Percentiles rank a stretch among this genome's conserved stretches.
phyloP scores from a whole-genome alignment of 2,113 vertebrate genomes.

The Pantherophis guttatus region DNA sequence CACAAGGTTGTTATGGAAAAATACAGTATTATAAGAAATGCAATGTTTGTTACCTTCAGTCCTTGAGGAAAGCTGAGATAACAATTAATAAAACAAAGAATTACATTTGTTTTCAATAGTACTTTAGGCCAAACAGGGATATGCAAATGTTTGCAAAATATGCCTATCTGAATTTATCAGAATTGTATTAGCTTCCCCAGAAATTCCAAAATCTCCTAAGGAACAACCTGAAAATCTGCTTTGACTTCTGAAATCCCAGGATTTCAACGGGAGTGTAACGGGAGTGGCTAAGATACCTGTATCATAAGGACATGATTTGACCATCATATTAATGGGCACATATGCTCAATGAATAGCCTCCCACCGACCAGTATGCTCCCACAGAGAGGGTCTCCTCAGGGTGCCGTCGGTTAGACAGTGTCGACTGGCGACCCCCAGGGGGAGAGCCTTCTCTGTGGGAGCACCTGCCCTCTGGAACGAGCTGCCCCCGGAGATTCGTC shows the following conservation, averaged over 20 bases:
- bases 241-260: not conserved
- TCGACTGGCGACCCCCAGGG: too few relatives aligned
- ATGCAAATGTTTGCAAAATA: not conserved
- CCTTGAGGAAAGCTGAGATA: not conserved
- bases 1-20: not conserved
- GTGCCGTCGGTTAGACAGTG: too few relatives aligned
- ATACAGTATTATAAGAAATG: not conserved
- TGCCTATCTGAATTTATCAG: not conserved
- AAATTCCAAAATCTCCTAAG: not conserved
- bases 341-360: not conserved
- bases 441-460: too few relatives aligned
- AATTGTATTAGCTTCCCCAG: not conserved
- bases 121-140: not conserved
- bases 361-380: too few relatives aligned
- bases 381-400: too few relatives aligned
- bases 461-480: too few relatives aligned
- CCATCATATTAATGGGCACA: not conserved
- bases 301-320: not conserved
- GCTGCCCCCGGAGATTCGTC: too few relatives aligned
- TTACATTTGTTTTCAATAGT: not conserved
- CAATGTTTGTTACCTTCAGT: not conserved
- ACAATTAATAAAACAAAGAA: not conserved
- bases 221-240: not conserved
- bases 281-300: not conserved
- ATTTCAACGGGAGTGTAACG: too few relatives aligned